Evolutionary conservation across 2,888 invertebrate genomes (phyloP).

Genomic region (Barypeithes pellucidus): DNA sequence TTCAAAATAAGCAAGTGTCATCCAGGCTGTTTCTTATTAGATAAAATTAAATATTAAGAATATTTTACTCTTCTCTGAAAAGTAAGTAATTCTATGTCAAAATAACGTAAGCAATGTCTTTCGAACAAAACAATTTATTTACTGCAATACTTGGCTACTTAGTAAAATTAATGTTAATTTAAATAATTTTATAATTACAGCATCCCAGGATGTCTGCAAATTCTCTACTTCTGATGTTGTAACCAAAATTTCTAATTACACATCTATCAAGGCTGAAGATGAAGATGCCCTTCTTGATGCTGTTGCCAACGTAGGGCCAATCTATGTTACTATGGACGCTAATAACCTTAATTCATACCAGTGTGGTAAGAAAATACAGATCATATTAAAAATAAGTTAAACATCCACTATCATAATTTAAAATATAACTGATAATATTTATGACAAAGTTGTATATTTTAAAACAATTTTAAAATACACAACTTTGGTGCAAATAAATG

Average conservation of each 20-base stretch:
- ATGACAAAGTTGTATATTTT: no score
- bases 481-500: no score
- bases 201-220: constrained; percentile 42
- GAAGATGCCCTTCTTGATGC: constrained; percentile 43
- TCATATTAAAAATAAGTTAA: not conserved
- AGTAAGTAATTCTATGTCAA: no score
- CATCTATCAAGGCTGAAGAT: not conserved
- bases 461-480: no score
- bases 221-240: constrained; percentile 35
- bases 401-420: no score
- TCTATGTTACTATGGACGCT: constrained; percentile 48
- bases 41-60: no score
- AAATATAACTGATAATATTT: no score
- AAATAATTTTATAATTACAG: not conserved
- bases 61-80: no score
- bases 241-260: constrained; percentile 30
- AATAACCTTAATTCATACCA: constrained; percentile 24
- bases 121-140: no score
- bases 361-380: constrained; percentile 13
- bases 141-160: constrained; percentile 52
- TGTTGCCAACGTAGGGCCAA: constrained; percentile 37
- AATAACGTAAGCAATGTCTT: no score
- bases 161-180: not conserved
- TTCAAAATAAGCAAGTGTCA: no score
- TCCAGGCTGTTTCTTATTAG: no score